Base-by-base conservation (phyloP, 37 sponge, comb jelly and placozoan species). In the Oopsacas minuta region DNA sequence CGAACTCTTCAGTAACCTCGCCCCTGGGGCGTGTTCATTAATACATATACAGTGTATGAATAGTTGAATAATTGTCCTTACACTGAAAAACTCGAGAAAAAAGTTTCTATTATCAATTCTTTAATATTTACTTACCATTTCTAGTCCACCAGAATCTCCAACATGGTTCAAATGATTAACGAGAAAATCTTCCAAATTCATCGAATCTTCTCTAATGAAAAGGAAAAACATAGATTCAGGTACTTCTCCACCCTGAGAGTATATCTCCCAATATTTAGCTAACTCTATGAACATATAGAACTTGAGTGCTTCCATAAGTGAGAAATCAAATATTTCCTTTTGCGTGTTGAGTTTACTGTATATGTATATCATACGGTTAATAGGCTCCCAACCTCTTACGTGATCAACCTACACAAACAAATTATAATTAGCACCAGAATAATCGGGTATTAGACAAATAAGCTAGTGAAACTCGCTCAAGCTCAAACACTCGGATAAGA, bases 231-330 rank as follows among this genome's bases (percentile, higher is more conserved):
- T 61, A 3, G 5, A 34, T 20, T 12, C 75, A 61, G 75, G 75
- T 20, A 61, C 17, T 25, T 10, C 28, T 12, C 28, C 1, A 20
- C 75, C 75, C 32, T 61, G 22, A 61, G 7, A 20, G 22, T 20
- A 61, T 20, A 34, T 3, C 30, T 61, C 75, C 75, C 75, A 61
- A 61, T 20, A 61, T 61, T 61, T 34, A 25, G 75, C 75, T 32
- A 34, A 25, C 22, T 61, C 1, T 25, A 61, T 61, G 75, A 61
- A 61, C 75, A 61, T 61, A 34, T 61, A 61, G 75, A 61, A 61
- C 30, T 61, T 61, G 22, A 61, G 75, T 61, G 75, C 75, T 61
- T 61, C 75, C 75, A 61, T 61, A 32, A 61, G 22, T 25, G 75
- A 61, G 75, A 61, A 61, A 61, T 61, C 75, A 61, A 61, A 61